Percentiles rank a stretch among this genome's conserved stretches.
phyloP scores from a whole-genome alignment of 2,888 invertebrate species.

The Eupithecia vulgata region DNA sequence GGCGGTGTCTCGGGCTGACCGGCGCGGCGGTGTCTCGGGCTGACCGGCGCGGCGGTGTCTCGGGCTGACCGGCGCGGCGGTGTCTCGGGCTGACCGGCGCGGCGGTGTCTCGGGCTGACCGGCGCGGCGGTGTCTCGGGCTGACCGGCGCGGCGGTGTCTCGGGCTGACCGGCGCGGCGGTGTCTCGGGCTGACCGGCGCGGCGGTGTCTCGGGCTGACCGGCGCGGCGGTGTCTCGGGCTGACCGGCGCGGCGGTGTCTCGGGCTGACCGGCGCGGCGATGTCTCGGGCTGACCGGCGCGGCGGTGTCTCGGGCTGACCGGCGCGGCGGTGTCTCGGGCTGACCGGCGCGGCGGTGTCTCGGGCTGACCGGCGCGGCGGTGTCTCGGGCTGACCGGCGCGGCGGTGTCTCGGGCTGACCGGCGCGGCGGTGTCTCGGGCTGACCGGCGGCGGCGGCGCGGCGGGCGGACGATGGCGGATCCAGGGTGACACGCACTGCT shows the following conservation, averaged over 20 bases:
- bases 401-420: background rate
- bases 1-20: background rate
- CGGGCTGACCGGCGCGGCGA: too few relatives aligned
- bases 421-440: too few relatives aligned
- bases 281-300: too few relatives aligned
- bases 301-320: background rate
- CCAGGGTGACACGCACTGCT: too few relatives aligned
- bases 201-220: background rate
- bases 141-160: background rate
- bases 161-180: background rate
- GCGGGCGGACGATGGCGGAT: too few relatives aligned
- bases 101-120: background rate
- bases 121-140: background rate
- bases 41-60: background rate
- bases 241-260: background rate
- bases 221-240: background rate
- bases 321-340: background rate
- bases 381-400: too few relatives aligned
- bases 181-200: too few relatives aligned
- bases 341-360: background rate
- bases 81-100: too few relatives aligned
- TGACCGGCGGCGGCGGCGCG: too few relatives aligned
- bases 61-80: background rate
- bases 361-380: background rate
- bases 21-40: background rate